These are phyloP conservation scores for Zenarchopterus dispar DNA, from an alignment of 2,797 vertebrate genomes.

Conservation along the genomic window DNA sequence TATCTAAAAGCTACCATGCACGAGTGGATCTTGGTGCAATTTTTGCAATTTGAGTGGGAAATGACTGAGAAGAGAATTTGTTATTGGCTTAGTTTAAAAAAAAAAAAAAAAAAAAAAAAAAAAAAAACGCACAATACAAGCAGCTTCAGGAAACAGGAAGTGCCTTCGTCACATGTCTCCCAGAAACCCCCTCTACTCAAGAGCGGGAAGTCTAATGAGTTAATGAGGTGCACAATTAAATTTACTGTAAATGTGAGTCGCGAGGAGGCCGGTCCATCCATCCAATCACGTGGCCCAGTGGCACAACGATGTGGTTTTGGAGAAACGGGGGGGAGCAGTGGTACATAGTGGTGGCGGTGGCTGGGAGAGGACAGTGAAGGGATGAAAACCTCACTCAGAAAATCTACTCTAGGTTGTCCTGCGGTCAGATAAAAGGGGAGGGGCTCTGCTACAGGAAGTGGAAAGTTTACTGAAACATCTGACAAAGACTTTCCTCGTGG, in stretches of 20 bases:
- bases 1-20: not conserved
- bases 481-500: slow-evolving; percentile 1
- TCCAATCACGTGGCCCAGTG: slow-evolving; percentile 40
- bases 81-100: too few relatives aligned
- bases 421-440: not conserved
- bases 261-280: slow-evolving; percentile 48
- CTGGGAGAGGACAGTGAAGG: not conserved
- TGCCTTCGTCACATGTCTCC: slow-evolving; percentile 19
- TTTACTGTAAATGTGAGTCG: slow-evolving; percentile 77
- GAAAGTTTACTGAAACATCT: slow-evolving; percentile 4
- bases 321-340: not conserved
- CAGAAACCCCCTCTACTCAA: slow-evolving; percentile 8
- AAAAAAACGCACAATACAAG: slow-evolving; percentile 2
- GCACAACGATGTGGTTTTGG: slow-evolving; percentile 25
- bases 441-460: not conserved
- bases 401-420: not conserved
- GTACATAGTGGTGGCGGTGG: too few relatives aligned
- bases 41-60: not conserved
- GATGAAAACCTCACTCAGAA: too few relatives aligned
- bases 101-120: too few relatives aligned
- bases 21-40: not conserved
- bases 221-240: slow-evolving; percentile 71
- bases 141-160: slow-evolving; percentile 26
- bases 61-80: not conserved
- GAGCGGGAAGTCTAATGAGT: slow-evolving; percentile 52